A percentile compares a stretch with the other conserved stretches of the same genome.
Evolutionary conservation across 1,140 invertebrate species (phyloP).

Genomic region (Drosophila bocki): DNA sequence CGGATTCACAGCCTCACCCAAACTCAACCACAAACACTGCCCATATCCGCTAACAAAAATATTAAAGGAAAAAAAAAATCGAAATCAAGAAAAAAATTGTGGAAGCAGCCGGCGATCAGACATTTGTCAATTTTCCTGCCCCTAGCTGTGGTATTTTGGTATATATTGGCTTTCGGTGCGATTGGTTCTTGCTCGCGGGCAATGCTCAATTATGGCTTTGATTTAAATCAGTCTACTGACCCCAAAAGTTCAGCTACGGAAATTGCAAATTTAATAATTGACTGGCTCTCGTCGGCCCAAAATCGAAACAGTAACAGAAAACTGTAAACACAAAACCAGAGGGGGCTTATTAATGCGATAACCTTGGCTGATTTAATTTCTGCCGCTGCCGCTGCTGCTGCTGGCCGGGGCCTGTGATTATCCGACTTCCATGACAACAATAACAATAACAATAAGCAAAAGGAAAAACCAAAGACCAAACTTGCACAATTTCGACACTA

Average conservation of each 20-base stretch:
- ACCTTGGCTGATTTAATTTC: conserved; percentile 83
- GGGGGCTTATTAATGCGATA: conserved; percentile 84
- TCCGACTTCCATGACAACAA: conserved; percentile 51
- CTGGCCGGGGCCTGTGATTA: conserved; percentile 70
- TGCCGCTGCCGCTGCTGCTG: conserved; percentile 32
- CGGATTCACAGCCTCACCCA: conserved; percentile 58
- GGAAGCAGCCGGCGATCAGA: conserved; percentile 32
- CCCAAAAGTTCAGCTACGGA: conserved; percentile 84
- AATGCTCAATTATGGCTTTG: conserved; percentile 82
- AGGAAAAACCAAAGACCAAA: conserved; percentile 74
- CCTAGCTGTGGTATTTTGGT: conserved; percentile 51
- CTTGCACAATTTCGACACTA: conserved; percentile 84
- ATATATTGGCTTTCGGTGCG: conserved; percentile 8
- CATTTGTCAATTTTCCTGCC: conserved; percentile 73
- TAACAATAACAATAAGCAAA: conserved; percentile 56
- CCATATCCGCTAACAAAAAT: conserved; percentile 57
- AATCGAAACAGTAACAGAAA: conserved; percentile 26
- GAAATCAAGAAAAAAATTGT: conserved; percentile 10
- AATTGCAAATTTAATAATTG: conserved; percentile 85
- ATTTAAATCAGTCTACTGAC: conserved; percentile 85
- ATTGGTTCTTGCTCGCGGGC: conserved; percentile 41
- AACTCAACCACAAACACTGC: conserved; percentile 44
- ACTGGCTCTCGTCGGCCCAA: conserved; percentile 58
- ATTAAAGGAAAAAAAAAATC: neutral
- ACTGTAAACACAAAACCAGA: conserved; percentile 57